Base-by-base conservation (phyloP, 2,797 vertebrate genomes). In the Thunnus albacares region DNA sequence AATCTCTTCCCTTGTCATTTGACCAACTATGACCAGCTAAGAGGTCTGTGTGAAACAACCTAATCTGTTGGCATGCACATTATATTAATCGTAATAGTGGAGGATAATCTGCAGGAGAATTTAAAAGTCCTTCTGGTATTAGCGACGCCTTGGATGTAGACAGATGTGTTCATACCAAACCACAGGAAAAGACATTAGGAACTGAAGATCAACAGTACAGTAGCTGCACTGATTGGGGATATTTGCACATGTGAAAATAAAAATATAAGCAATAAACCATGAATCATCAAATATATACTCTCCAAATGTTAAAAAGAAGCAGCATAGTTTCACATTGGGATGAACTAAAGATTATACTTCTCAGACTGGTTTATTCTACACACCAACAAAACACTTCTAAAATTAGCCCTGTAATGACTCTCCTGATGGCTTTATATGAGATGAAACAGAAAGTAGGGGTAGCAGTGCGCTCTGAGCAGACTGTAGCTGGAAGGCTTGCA, bases 391-490 rank as follows among this genome's bases (percentile, higher is more conserved):
- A 47, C 72, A 75, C 45, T 8, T 7, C 73, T 83, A 84, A 86
- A 81, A 87, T 65, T 56, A 81, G 55, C 49, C 5, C 55, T 2
- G 30, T 41, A 67, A 75, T 71, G 77, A 35, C 65, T 81, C 70
- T 81, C 52, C 73, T 61, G 70, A 70, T 79, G 62, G 74, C 68
- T 45, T 77, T 52, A 33, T 57, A 73, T 71, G 6, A 67, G 63
- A 75, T 81, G 77, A 74, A 83, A 69, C 60, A 73, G 70, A 73
- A 24, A 56, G 52, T 7, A 69, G 43, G 10, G 60, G 68, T 28
- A 26, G 58, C 30, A 2, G 15, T 22, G 72, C 0, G 14, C 67
- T 59, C 60, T 12, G 49, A 67, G 63, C 51, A 47, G 62, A 58
- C 13, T 35, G 41, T 33, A 33, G 82, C 77, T 72, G 52, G 66